Evolutionary conservation across 2,797 vertebrate genomes (phyloP).

Genomic region (Halcyon smyrnensis): DNA sequence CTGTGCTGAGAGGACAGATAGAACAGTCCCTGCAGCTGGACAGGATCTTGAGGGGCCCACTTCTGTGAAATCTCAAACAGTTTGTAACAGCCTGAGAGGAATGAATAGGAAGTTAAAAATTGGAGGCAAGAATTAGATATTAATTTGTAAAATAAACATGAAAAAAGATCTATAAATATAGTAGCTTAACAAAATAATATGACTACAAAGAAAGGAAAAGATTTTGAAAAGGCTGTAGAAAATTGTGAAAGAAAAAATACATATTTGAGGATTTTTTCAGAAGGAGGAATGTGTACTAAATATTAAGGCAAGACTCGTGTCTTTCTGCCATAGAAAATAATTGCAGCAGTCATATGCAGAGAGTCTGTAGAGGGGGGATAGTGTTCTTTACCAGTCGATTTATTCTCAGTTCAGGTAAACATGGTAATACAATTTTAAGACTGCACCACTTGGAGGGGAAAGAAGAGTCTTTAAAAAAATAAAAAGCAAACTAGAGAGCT

Average conservation of each 20-base stretch:
- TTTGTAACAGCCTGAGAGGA: background rate
- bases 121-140: background rate
- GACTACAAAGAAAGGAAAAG: background rate
- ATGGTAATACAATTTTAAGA: background rate
- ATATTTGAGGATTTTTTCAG: background rate
- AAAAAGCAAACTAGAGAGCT: background rate
- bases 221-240: background rate
- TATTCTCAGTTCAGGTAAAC: background rate
- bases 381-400: background rate
- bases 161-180: background rate
- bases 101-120: background rate
- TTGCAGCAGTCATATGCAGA: background rate
- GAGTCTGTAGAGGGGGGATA: no score
- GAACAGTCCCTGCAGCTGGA: background rate
- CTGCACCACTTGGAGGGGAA: background rate
- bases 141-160: background rate
- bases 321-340: background rate
- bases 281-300: background rate
- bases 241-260: background rate
- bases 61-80: background rate
- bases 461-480: background rate
- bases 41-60: background rate
- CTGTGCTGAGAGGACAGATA: background rate
- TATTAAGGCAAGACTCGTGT: background rate
- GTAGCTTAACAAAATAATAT: background rate